Evolutionary conservation across 2,888 invertebrate species (phyloP).

Genomic region (Seira musarum): DNA sequence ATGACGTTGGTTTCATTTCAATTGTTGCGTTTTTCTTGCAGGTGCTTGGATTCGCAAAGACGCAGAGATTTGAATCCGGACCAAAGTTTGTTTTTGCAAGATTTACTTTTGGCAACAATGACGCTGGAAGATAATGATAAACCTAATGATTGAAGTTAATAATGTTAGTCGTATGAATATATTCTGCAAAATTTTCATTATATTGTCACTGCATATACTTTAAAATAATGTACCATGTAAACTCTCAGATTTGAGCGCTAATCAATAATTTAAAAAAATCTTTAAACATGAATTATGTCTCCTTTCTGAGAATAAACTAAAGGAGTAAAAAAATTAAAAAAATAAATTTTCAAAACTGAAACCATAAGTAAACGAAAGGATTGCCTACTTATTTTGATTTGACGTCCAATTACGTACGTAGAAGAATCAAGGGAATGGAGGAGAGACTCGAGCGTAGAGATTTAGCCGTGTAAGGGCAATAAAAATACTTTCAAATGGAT

Average conservation of each 20-base stretch:
- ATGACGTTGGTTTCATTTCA: too few relatives aligned
- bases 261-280: too few relatives aligned
- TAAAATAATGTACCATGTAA: constrained; percentile 40
- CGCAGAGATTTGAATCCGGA: constrained; percentile 74
- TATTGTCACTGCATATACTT: constrained; percentile 48
- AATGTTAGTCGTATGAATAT: constrained; percentile 42
- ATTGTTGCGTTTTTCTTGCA: constrained; percentile 67
- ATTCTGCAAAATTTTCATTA: constrained; percentile 45
- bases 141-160: constrained; percentile 56
- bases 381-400: too few relatives aligned
- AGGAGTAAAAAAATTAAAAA: constrained; percentile 20
- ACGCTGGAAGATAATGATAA: constrained; percentile 58
- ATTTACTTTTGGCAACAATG: constrained; percentile 79
- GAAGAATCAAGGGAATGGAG: too few relatives aligned
- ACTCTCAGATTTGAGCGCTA: too few relatives aligned
- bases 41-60: constrained; percentile 74
- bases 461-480: too few relatives aligned
- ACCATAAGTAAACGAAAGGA: not conserved
- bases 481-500: too few relatives aligned
- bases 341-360: not conserved
- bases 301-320: too few relatives aligned
- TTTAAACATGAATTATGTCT: too few relatives aligned
- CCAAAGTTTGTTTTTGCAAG: constrained; percentile 81
- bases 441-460: too few relatives aligned
- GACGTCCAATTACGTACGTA: too few relatives aligned